phyloP scores from a whole-genome alignment of 2,113 vertebrate genomes.

The Anser cygnoides region DNA sequence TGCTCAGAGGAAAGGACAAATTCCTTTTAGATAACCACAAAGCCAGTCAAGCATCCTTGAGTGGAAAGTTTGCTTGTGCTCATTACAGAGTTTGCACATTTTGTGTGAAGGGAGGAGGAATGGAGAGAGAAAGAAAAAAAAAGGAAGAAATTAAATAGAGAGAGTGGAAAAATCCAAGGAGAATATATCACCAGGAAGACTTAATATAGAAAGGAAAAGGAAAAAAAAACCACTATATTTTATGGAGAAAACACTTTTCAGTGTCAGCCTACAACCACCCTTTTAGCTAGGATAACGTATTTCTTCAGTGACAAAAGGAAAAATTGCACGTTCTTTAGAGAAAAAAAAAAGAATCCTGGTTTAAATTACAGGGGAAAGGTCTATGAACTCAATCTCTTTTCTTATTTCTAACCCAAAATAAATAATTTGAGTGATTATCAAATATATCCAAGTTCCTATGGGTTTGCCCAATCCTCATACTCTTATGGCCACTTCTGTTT shows the following conservation, averaged over 20 bases:
- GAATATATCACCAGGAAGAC: not conserved
- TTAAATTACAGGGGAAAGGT: conserved; percentile 31
- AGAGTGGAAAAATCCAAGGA: not conserved
- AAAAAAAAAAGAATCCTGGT: not conserved
- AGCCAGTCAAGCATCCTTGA: not conserved
- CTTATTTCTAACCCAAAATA: conserved; percentile 35
- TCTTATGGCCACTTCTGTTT: conserved; percentile 17
- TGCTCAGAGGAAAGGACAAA: not conserved
- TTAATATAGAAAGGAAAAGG: not conserved
- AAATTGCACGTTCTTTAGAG: not conserved
- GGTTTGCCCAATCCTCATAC: not conserved
- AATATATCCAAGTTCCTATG: not conserved
- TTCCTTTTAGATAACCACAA: not conserved
- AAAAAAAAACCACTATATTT: not conserved
- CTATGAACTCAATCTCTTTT: conserved; percentile 2
- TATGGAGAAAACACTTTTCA: not conserved
- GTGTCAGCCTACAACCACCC: not conserved
- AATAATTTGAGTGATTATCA: conserved; percentile 39
- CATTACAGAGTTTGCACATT: not conserved
- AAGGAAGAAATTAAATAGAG: not conserved
- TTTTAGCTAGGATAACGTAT: not conserved
- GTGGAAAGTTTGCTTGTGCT: not conserved
- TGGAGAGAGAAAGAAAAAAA: not conserved
- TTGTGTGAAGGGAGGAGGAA: not conserved
- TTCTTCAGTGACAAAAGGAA: conserved; percentile 14